Percentiles rank a stretch among this genome's conserved stretches.
These are phyloP conservation scores for Chaenogobius annularis DNA, from an alignment of 2,113 vertebrate species.

Conservation along the genomic window DNA sequence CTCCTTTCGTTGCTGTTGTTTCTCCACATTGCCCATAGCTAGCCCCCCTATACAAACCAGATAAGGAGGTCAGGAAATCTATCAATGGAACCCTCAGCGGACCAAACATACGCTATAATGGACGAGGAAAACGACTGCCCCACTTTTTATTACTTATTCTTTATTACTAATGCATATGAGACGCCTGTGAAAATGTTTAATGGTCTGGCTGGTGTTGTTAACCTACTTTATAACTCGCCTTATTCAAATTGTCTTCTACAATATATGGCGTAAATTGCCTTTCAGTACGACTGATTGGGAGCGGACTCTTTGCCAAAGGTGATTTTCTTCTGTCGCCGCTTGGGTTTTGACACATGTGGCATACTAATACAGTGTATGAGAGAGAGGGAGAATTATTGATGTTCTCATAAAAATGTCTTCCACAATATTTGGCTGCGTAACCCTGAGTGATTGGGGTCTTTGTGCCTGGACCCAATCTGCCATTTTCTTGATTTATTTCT, in stretches of 20 bases:
- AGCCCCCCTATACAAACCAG: background rate
- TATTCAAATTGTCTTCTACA: background rate
- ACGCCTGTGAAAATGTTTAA: background rate
- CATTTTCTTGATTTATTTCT: slow-evolving; percentile 11
- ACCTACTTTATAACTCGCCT: background rate
- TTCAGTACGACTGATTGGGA: background rate
- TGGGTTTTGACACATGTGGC: slow-evolving; percentile 10
- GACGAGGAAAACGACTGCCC: background rate
- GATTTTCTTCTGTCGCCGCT: background rate
- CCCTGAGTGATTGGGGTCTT: slow-evolving; percentile 9
- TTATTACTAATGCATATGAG: background rate
- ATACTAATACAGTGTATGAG: background rate
- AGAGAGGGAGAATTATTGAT: slow-evolving; percentile 25
- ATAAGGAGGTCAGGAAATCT: slow-evolving; percentile 6
- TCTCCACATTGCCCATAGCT: background rate
- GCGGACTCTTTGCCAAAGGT: background rate
- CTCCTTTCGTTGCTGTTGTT: background rate
- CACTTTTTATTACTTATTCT: background rate
- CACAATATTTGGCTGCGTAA: slow-evolving; percentile 19
- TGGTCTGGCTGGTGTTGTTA: background rate
- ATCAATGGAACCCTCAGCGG: background rate
- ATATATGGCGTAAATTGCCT: background rate
- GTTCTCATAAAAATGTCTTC: slow-evolving; percentile 25
- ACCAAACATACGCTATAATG: background rate
- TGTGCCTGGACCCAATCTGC: background rate